Evolutionary conservation across 2,888 invertebrate genomes (phyloP).

Genomic region (Tinea semifulvella): DNA sequence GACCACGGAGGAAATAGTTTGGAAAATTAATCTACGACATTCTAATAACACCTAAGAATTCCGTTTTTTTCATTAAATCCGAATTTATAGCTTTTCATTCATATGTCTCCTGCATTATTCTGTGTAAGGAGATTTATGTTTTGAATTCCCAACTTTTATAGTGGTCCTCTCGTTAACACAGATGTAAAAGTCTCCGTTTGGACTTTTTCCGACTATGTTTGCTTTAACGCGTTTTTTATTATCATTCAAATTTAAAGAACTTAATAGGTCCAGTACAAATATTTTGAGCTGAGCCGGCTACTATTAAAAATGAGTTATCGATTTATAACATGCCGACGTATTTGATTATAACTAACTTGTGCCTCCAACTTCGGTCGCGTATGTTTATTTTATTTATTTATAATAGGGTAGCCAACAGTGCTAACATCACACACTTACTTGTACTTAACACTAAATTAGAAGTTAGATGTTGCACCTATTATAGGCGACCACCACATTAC

Average conservation of each 20-base stretch:
- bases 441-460: no score
- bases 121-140: slow-evolving; percentile 48
- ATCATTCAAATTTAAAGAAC: slow-evolving; percentile 50
- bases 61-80: slow-evolving; percentile 35
- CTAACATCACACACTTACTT: no score
- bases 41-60: not conserved
- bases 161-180: slow-evolving; percentile 56
- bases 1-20: no score
- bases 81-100: slow-evolving; percentile 51
- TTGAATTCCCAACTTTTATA: slow-evolving; percentile 54
- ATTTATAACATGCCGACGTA: slow-evolving; percentile 5
- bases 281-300: slow-evolving; percentile 16
- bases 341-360: not conserved
- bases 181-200: slow-evolving; percentile 45
- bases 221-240: slow-evolving; percentile 36
- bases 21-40: not conserved
- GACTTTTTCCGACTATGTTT: slow-evolving; percentile 33
- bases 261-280: slow-evolving; percentile 27
- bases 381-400: no score
- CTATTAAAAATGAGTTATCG: slow-evolving; percentile 6
- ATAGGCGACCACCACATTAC: no score
- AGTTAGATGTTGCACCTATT: no score
- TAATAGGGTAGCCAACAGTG: no score
- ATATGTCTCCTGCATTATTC: slow-evolving; percentile 35
- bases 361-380: no score